phyloP scores from a whole-genome alignment of 2,113 vertebrate genomes.

The Xyliphius kryptos region DNA sequence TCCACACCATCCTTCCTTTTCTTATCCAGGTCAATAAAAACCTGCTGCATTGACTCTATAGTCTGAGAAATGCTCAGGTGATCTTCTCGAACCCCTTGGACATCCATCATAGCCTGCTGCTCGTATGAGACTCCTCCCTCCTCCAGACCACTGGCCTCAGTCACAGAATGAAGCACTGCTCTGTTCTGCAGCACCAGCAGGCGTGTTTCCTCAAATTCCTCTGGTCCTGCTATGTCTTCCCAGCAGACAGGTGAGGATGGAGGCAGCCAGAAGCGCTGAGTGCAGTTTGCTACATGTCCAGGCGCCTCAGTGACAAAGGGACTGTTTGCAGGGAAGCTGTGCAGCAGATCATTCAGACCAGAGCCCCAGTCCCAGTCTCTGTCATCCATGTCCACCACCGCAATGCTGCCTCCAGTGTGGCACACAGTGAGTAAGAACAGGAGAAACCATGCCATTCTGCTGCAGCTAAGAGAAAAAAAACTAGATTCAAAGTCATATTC shows the following conservation, averaged over 20 bases:
- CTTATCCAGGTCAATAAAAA: slow-evolving; percentile 61
- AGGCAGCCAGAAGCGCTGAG: slow-evolving; percentile 65
- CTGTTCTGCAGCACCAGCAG: slow-evolving; percentile 66
- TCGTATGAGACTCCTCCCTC: slow-evolving; percentile 58
- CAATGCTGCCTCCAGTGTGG: slow-evolving; percentile 30
- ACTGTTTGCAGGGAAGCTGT: slow-evolving; percentile 65
- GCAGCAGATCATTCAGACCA: slow-evolving; percentile 59
- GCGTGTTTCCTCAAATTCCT: slow-evolving; percentile 64
- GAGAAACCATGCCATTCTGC: slow-evolving; percentile 39
- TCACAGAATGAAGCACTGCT: slow-evolving; percentile 60
- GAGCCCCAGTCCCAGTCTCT: slow-evolving; percentile 62
- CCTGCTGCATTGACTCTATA: slow-evolving; percentile 60
- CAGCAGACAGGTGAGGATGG: slow-evolving; percentile 57
- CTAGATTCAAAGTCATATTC: too few relatives aligned
- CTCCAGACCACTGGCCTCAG: slow-evolving; percentile 57
- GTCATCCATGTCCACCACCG: slow-evolving; percentile 25
- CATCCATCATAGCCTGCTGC: slow-evolving; percentile 57
- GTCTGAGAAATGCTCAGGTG: slow-evolving; percentile 54
- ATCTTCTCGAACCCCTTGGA: slow-evolving; percentile 57
- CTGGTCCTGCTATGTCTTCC: slow-evolving; percentile 58
- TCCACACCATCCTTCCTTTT: slow-evolving; percentile 59
- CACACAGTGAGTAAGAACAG: slow-evolving; percentile 50
- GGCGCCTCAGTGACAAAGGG: slow-evolving; percentile 53
- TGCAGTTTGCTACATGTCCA: slow-evolving; percentile 58
- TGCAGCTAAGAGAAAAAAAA: slow-evolving; percentile 46